Evolutionary conservation across 2,113 vertebrate genomes (phyloP).

Genomic region (Neotoma lepida): DNA sequence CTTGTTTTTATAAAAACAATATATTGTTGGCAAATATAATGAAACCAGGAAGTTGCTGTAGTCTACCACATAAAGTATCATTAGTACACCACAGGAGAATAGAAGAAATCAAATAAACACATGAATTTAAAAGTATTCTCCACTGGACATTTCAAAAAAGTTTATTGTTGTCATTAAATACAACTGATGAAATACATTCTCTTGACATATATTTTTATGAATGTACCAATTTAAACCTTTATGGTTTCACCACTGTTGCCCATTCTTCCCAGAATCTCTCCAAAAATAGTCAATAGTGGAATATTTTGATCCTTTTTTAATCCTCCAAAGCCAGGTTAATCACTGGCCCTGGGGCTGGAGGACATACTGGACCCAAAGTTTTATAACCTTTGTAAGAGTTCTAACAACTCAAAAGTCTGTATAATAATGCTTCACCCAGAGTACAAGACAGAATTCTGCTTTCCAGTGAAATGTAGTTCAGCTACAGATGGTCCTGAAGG

Average conservation of each 20-base stretch:
- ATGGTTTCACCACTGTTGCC: background rate
- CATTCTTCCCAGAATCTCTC: background rate
- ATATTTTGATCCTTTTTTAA: slow-evolving; percentile 29
- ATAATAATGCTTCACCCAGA: slow-evolving; percentile 4
- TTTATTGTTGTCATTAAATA: background rate
- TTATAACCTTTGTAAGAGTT: slow-evolving; percentile 17
- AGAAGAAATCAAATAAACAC: slow-evolving; percentile 42
- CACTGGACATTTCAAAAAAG: slow-evolving; percentile 2
- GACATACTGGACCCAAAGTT: background rate
- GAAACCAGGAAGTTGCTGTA: background rate
- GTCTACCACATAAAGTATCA: slow-evolving; percentile 21
- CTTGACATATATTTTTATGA: slow-evolving; percentile 40
- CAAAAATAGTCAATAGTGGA: background rate
- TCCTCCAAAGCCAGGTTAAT: background rate
- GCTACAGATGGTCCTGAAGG: background rate
- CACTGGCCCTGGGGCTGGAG: background rate
- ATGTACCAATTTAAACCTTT: slow-evolving; percentile 34
- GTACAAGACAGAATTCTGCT: slow-evolving; percentile 29
- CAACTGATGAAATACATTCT: slow-evolving; percentile 24
- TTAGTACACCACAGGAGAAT: background rate
- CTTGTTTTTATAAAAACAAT: slow-evolving; percentile 36
- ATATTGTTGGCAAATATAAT: slow-evolving; percentile 50
- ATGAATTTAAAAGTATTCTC: slow-evolving; percentile 29
- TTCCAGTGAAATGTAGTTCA: background rate
- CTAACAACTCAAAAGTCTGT: slow-evolving; percentile 22